Conservation (phyloP, 2,888 invertebrate species). For the Sepioteuthis lessoniana region DNA sequence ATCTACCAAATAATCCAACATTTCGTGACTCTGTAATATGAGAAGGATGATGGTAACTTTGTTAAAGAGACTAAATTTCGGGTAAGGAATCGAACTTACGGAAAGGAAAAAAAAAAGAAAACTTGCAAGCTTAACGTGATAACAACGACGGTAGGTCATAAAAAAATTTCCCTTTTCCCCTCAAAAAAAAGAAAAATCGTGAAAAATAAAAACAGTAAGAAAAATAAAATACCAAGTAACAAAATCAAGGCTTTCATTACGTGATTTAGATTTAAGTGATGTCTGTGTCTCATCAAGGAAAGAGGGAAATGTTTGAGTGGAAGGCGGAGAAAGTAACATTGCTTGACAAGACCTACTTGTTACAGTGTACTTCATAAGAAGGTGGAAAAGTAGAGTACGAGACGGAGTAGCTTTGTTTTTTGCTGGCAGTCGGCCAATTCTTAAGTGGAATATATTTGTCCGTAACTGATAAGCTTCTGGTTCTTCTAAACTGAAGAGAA, state of each 20-base stretch:
- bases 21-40: too few species aligned
- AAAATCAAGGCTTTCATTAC: neutral
- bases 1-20: too few species aligned
- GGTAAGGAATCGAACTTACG: too few species aligned
- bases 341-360: neutral
- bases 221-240: too few species aligned
- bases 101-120: too few species aligned
- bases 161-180: too few species aligned
- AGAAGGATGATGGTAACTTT: too few species aligned
- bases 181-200: too few species aligned
- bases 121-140: too few species aligned
- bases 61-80: too few species aligned
- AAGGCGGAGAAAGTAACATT: neutral
- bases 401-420: neutral
- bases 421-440: neutral
- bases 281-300: neutral
- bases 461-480: neutral
- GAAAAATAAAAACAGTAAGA: too few species aligned
- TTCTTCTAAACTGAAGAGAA: neutral
- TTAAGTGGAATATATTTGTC: neutral
- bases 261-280: neutral
- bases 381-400: neutral
- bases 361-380: neutral
- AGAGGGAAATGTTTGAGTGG: neutral
- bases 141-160: too few species aligned